Percentiles rank a stretch among this genome's conserved stretches.
These are phyloP conservation scores for Andricus curvator DNA, from an alignment of 2,888 invertebrate species.

Conservation along the genomic window DNA sequence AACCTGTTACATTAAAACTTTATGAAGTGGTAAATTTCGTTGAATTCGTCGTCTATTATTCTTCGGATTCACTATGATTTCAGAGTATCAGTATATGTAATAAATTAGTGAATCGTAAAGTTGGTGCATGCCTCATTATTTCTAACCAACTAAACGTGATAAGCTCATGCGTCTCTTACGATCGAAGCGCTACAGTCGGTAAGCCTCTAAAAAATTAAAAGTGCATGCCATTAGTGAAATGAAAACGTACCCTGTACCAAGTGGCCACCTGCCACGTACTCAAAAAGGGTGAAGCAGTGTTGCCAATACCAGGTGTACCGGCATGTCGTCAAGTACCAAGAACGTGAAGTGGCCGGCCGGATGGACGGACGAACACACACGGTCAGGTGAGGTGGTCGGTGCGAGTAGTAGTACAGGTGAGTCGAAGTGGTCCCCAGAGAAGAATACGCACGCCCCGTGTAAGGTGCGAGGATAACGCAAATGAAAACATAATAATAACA, in stretches of 20 bases:
- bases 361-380: conserved; percentile 54
- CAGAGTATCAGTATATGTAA: not conserved
- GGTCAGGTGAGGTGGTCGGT: conserved; percentile 52
- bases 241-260: conserved; percentile 93
- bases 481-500: conserved; percentile 68
- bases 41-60: no score
- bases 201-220: conserved; percentile 50
- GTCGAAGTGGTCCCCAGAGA: conserved; percentile 54
- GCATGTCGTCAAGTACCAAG: conserved; percentile 61
- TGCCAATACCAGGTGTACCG: conserved; percentile 61
- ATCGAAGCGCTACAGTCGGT: conserved; percentile 48
- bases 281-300: conserved; percentile 73
- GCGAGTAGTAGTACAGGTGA: conserved; percentile 47
- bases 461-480: conserved; percentile 68
- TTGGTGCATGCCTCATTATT: not conserved
- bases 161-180: not conserved
- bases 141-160: not conserved
- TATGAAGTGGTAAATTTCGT: no score
- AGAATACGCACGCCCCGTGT: conserved; percentile 65
- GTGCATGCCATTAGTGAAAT: conserved; percentile 77
- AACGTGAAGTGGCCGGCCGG: conserved; percentile 68
- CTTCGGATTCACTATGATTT: no score
- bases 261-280: conserved; percentile 87
- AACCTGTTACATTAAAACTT: no score
- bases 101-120: not conserved